A percentile compares a stretch with the other conserved stretches of the same genome.
phyloP scores from a whole-genome alignment of 2,113 vertebrate genomes.

The Emberiza fucata region DNA sequence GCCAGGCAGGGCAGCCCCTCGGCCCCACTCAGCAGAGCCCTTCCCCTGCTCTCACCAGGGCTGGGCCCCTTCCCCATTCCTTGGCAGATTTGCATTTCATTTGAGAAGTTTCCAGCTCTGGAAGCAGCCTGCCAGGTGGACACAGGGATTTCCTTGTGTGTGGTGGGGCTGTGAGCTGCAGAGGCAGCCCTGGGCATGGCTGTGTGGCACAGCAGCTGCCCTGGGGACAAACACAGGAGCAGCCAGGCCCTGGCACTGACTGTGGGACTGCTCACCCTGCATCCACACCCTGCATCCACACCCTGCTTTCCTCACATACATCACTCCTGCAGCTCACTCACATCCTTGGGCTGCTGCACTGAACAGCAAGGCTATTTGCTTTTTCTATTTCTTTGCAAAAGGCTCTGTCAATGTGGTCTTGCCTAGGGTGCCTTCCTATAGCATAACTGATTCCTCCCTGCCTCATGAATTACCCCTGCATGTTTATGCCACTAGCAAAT shows the following conservation, averaged over 20 bases:
- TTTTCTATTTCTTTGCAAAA: not conserved
- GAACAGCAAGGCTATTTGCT: not conserved
- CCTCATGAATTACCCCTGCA: not conserved
- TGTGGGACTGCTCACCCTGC: not conserved
- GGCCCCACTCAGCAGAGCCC: not conserved
- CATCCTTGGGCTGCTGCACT: not conserved
- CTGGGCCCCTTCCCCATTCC: not conserved
- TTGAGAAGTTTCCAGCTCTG: not conserved
- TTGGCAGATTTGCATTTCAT: accelerated
- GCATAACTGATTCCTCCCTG: not conserved
- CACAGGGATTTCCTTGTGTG: not conserved
- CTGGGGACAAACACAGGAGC: not conserved
- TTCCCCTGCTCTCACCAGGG: not conserved
- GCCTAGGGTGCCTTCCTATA: not conserved
- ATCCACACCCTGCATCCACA: not conserved
- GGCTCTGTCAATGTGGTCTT: not conserved
- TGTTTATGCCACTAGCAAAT: not conserved
- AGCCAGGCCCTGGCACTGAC: accelerated
- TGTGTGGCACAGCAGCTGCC: not conserved
- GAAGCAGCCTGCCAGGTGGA: not conserved
- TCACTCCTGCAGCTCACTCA: not conserved
- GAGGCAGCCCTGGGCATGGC: not conserved
- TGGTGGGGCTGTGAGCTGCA: not conserved
- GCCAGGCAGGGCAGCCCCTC: not conserved
- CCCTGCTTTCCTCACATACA: not conserved